Conservation (phyloP, 2,113 vertebrate genomes). For the Sander lucioperca region DNA sequence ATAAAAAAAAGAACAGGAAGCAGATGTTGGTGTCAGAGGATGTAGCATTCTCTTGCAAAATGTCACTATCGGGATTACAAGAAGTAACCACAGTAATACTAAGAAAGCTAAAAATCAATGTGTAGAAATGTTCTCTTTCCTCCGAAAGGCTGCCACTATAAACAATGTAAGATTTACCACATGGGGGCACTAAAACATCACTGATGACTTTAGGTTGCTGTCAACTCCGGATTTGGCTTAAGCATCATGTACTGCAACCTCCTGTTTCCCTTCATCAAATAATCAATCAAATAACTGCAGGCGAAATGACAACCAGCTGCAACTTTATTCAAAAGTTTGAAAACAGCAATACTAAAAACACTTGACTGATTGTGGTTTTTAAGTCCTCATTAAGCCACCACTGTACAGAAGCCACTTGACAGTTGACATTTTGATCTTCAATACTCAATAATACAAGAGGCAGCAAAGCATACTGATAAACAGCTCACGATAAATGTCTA, state of each 20-base stretch:
- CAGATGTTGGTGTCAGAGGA: constrained; percentile 50
- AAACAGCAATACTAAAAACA: constrained; percentile 83
- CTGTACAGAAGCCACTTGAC: constrained; percentile 85
- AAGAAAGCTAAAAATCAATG: background rate
- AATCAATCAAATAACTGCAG: constrained; percentile 59
- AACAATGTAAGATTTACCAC: constrained; percentile 32
- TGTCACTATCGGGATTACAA: background rate
- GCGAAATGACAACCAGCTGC: constrained; percentile 76
- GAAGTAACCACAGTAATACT: background rate
- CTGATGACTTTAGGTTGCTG: background rate
- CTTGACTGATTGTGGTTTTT: constrained; percentile 71
- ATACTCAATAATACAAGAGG: constrained; percentile 79
- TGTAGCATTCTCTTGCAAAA: constrained; percentile 3
- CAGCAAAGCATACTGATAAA: constrained; percentile 80
- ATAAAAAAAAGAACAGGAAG: constrained; percentile 26
- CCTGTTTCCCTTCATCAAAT: constrained; percentile 13
- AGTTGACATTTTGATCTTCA: constrained; percentile 79
- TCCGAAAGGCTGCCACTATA: background rate
- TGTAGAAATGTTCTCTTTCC: background rate
- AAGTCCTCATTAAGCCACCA: constrained; percentile 78
- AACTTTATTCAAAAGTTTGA: constrained; percentile 86
- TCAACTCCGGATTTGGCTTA: background rate
- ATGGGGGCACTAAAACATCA: constrained; percentile 60
- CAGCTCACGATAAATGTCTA: constrained; percentile 81
- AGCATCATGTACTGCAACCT: background rate